These are phyloP conservation scores for Zenarchopterus dispar DNA, from an alignment of 2,797 vertebrate genomes.

Conservation along the genomic window DNA sequence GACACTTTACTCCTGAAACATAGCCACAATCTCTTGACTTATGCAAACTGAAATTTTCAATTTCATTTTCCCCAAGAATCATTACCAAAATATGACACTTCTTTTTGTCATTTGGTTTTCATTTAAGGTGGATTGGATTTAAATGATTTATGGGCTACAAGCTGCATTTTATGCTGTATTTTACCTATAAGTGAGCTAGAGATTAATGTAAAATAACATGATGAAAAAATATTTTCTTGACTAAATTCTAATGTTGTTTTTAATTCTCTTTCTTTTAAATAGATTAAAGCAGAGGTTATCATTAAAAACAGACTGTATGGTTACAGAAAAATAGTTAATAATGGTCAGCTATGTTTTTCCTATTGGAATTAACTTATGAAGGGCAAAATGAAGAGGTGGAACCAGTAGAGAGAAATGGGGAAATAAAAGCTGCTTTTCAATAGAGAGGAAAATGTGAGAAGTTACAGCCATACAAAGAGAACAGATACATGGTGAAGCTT, in stretches of 20 bases:
- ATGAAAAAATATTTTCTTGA: too few species aligned
- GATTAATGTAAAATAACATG: too few species aligned
- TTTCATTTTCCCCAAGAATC: too few species aligned
- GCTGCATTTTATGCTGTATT: too few species aligned
- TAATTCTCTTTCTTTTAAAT: slow-evolving; percentile 7
- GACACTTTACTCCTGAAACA: too few species aligned
- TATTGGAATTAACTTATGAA: not conserved
- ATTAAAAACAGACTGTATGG: slow-evolving; percentile 1
- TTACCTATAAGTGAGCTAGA: too few species aligned
- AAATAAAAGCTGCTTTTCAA: slow-evolving; percentile 17
- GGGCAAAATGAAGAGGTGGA: slow-evolving; percentile 11
- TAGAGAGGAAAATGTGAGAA: slow-evolving; percentile 3
- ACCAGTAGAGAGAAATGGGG: not conserved
- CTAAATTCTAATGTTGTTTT: not conserved
- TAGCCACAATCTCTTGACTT: too few species aligned
- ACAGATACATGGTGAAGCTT: slow-evolving; percentile 22
- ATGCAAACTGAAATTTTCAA: too few species aligned
- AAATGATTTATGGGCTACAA: too few species aligned
- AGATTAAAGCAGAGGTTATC: slow-evolving; percentile 17
- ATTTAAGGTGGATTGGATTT: too few species aligned
- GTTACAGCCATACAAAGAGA: slow-evolving; percentile 13
- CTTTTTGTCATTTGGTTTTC: too few species aligned
- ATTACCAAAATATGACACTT: too few species aligned
- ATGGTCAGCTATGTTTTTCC: not conserved
- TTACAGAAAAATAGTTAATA: slow-evolving; percentile 15